Evolutionary conservation across 2,797 vertebrate genomes (phyloP), one percentile per base, ranked within the genome.

Genomic region (Coracias cyanogaster): DNA sequence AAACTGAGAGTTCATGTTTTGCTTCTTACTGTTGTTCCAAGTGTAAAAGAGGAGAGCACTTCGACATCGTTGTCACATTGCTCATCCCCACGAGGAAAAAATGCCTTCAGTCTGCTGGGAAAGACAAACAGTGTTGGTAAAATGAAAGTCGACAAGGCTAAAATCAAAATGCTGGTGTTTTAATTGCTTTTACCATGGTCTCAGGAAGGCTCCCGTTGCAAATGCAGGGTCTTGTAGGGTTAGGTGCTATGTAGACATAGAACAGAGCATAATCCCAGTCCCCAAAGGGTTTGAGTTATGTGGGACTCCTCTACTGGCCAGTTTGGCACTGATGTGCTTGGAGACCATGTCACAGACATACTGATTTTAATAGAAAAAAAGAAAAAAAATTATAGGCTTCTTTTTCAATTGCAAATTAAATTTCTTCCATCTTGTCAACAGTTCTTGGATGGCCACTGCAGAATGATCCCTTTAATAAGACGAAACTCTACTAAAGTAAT

Each of bases 81-180:
- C 61, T 77, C 55, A 77, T 81, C 80, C 45, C 89, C 49, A 51
- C 33, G 58, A 92, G 81, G 35, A 33, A 84, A 61, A 74, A 86
- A 89, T 28, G 77, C 77, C n/a, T 6, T 49, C 2, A 5, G 26
- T 82, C 70, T 94, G 66, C 77, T 79, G 78, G 91, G 94, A 93
- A 69, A 37, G 70, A n/a, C 78, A 93, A 84, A 95, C 89, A 94
- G 92, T 95, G 74, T 86, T 94, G 94, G 94, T 91, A 94, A 52
- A 29, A 79, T 55, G 54, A 74, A 87, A 93, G 84, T 58, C 78
- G 89, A n/a, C 58, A 20, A 28, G 74, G 51, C 83, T 92, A 35
- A 65, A 72, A 86, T 84, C 73, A 70, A 67, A 82, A 74, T 51
- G 58, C 86, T 84, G 46, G 54, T 61, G 57, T 49, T 81, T 65